Base-by-base conservation (phyloP, 2,113 vertebrate genomes). In the Hepsetus odoe region DNA sequence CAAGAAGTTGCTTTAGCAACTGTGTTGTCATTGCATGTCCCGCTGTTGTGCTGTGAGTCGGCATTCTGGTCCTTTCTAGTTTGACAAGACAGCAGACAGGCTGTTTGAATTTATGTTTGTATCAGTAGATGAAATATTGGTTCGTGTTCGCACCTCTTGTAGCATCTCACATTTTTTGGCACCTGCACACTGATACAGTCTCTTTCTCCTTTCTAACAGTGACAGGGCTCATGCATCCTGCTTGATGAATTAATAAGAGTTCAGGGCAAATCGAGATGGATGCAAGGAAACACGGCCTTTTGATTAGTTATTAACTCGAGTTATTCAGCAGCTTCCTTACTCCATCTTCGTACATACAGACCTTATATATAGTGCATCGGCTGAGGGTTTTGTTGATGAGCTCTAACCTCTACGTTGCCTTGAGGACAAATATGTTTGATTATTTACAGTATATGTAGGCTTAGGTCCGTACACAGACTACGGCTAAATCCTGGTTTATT, bases 71-170 rank as follows among this genome's bases (percentile, higher is more conserved):
- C 59, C 51, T 42, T 9, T 56, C 12, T 68, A 44, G 12, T 77
- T 1, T 76, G 58, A 73, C 73, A 72, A 78, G 82, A 81, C 75
- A 76, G 79, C 61, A 72, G 67, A 75, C 30, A 26, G 72, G 59
- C 49, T 72, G 71, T 74, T 69, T 35, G 61, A 75, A 59, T 75
- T 77, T 74, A 70, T 78, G 61, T 78, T 80, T 78, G 71, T 78
- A 40, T 69, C 70, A 74, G 66, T 51, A 74, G 51, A 81, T 68
- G 32, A 81, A 84, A 81, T 72, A 79, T 76, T 76, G 65, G 61
- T 79, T 84, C 72, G 76, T 76, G 72, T 81, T 75, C 49, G 55
- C 53, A 75, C 72, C 42, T 70, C 56, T 65, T 82, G 71, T 75
- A 79, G 72, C 40, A 51, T 53, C 72, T 77, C 68, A 79, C 67